Evolutionary conservation across 2,888 invertebrate genomes (phyloP).

Genomic region (Eustalomyia histrio): DNA sequence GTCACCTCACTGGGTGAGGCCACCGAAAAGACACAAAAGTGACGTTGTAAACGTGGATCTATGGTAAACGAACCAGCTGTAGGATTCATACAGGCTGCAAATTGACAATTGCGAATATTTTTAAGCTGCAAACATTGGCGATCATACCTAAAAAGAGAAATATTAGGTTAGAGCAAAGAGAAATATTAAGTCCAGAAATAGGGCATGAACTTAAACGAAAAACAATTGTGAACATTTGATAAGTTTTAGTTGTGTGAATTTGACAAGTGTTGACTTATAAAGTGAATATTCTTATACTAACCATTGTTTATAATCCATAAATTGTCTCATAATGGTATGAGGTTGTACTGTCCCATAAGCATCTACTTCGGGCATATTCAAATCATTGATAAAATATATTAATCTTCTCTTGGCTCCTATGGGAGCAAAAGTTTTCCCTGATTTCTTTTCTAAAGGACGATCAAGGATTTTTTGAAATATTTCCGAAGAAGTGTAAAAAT

Average conservation of each 20-base stretch:
- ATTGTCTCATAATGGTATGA: conserved; percentile 95
- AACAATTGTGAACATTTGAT: too few species aligned
- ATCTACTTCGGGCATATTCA: conserved; percentile 99
- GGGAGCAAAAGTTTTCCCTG: conserved; percentile 95
- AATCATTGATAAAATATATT: conserved; percentile 96
- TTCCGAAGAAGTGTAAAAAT: conserved; percentile 95
- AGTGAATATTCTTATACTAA: conserved; percentile 69
- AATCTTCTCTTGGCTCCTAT: conserved; percentile 88
- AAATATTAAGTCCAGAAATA: too few species aligned
- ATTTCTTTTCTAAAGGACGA: conserved; percentile 96
- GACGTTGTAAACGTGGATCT: conserved; percentile 92
- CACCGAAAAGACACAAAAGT: conserved; percentile 92
- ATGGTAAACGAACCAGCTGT: conserved; percentile 98
- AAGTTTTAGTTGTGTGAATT: too few species aligned
- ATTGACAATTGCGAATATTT: conserved; percentile 96
- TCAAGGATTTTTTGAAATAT: conserved; percentile 94
- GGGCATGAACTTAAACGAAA: too few species aligned
- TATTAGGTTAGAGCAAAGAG: too few species aligned
- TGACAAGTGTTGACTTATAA: too few species aligned
- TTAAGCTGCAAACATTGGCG: conserved; percentile 89
- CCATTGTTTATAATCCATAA: conserved; percentile 97
- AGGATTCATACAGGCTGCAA: conserved; percentile 97
- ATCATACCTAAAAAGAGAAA: conserved; percentile 81
- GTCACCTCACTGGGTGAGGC: conserved; percentile 90
- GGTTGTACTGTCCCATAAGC: conserved; percentile 97